These are phyloP conservation scores for Diprion similis DNA, from an alignment of 1,140 invertebrate genomes.

Conservation along the genomic window DNA sequence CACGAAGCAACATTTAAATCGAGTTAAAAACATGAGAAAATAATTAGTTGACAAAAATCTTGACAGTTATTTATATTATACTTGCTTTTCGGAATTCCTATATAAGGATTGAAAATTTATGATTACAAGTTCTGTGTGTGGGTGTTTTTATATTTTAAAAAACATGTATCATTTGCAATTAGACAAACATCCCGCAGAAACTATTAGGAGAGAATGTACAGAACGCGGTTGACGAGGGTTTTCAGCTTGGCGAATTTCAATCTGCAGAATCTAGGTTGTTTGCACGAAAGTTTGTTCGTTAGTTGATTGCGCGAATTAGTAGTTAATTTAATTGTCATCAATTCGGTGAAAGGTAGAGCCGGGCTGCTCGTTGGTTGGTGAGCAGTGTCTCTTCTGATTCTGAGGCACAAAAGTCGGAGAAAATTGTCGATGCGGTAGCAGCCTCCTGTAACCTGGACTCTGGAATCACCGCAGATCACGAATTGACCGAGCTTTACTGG, in stretches of 20 bases:
- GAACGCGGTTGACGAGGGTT: too few species aligned
- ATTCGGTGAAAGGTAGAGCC: conserved; percentile 24
- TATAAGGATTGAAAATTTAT: background rate
- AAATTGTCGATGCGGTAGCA: background rate
- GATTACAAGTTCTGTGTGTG: background rate
- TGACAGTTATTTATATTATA: too few species aligned
- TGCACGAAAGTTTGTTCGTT: conserved; percentile 27
- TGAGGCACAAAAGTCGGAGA: background rate
- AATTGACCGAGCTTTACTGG: too few species aligned
- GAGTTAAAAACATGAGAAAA: too few species aligned
- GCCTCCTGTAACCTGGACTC: background rate
- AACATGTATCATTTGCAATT: background rate
- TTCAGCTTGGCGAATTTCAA: conserved; percentile 22
- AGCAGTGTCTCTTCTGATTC: conserved; percentile 10
- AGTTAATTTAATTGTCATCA: conserved; percentile 12
- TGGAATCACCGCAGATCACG: too few species aligned
- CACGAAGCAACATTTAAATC: too few species aligned
- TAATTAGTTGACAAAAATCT: too few species aligned
- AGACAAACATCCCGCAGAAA: background rate
- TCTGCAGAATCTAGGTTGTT: conserved; percentile 22
- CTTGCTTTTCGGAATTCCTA: too few species aligned
- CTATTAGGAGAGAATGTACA: background rate
- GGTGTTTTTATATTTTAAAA: background rate
- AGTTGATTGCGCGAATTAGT: conserved; percentile 28
- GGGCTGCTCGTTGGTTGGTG: background rate